Conservation (phyloP, 1,140 invertebrate species). For the Ceratina japonica region DNA sequence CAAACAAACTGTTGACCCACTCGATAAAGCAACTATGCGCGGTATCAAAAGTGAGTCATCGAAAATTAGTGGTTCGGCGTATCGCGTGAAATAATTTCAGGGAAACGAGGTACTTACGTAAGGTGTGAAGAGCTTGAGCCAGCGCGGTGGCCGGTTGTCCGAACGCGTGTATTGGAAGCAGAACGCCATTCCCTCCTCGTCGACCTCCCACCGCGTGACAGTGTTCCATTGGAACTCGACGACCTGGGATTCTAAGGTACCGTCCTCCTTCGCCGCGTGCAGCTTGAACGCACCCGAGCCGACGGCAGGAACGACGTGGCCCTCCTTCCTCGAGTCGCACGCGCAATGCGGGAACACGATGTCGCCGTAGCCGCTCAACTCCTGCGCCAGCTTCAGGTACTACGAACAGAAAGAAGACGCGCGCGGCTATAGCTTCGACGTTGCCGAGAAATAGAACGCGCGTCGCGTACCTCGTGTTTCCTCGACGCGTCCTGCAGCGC, state of each 20-base stretch:
- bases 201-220: constrained; percentile 91
- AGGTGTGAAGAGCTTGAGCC: constrained; percentile 94
- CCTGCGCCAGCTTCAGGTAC: constrained; percentile 92
- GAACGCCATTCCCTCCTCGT: constrained; percentile 94
- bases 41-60: not conserved
- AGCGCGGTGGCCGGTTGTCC: constrained; percentile 89
- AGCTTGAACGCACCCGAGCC: constrained; percentile 89
- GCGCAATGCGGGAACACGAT: constrained; percentile 96
- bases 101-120: constrained; percentile 86
- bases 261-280: constrained; percentile 93
- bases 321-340: constrained; percentile 96
- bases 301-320: constrained; percentile 91
- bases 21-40: not conserved
- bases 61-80: too few species aligned
- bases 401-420: constrained; percentile 67
- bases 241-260: constrained; percentile 90
- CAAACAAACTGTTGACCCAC: not conserved
- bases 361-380: constrained; percentile 94
- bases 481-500: constrained; percentile 94
- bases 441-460: too few species aligned
- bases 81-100: not conserved
- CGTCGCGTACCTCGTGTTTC: constrained; percentile 85
- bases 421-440: not conserved
- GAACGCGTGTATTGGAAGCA: constrained; percentile 91
- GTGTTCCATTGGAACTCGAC: constrained; percentile 92